These are phyloP conservation scores for Lagorchestes hirsutus DNA, from an alignment of 2,797 vertebrate genomes.

Conservation along the genomic window DNA sequence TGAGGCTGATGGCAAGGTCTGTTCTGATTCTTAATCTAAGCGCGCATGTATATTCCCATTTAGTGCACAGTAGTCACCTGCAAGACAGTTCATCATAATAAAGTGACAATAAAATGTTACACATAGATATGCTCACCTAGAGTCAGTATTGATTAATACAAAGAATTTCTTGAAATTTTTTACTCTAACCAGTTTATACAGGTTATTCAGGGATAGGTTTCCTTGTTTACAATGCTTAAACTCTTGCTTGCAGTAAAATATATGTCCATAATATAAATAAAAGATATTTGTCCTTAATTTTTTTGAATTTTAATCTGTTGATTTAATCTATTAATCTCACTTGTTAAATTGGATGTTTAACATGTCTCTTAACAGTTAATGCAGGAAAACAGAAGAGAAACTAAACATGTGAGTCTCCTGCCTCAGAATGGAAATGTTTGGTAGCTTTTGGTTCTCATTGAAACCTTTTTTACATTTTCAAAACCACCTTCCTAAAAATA, in stretches of 20 bases:
- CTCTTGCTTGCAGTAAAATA: conserved; percentile 67
- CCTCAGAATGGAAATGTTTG: conserved; percentile 81
- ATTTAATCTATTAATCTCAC: conserved; percentile 79
- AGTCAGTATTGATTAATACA: conserved; percentile 22
- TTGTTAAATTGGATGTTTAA: conserved; percentile 87
- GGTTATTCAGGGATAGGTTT: conserved; percentile 32
- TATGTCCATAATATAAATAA: conserved; percentile 56
- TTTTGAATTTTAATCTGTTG: conserved; percentile 63
- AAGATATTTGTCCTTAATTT: conserved; percentile 65
- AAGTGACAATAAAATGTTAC: conserved; percentile 21
- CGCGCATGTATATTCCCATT: conserved; percentile 85
- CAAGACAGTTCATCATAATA: conserved; percentile 42
- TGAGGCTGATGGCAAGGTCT: conserved; percentile 96
- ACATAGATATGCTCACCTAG: conserved; percentile 44
- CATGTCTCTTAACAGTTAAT: conserved; percentile 87
- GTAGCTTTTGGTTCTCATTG: conserved; percentile 75
- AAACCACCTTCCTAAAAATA: conserved; percentile 49
- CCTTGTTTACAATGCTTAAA: conserved; percentile 33
- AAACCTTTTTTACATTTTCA: conserved; percentile 72
- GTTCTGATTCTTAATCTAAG: conserved; percentile 86
- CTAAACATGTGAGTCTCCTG: conserved; percentile 86
- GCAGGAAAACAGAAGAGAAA: conserved; percentile 85
- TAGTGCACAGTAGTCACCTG: conserved; percentile 65
- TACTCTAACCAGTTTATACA: background rate
- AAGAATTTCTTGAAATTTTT: background rate